Evolutionary conservation across 1,140 invertebrate species (phyloP).

Genomic region (Pseudachorutes palmiensis): DNA sequence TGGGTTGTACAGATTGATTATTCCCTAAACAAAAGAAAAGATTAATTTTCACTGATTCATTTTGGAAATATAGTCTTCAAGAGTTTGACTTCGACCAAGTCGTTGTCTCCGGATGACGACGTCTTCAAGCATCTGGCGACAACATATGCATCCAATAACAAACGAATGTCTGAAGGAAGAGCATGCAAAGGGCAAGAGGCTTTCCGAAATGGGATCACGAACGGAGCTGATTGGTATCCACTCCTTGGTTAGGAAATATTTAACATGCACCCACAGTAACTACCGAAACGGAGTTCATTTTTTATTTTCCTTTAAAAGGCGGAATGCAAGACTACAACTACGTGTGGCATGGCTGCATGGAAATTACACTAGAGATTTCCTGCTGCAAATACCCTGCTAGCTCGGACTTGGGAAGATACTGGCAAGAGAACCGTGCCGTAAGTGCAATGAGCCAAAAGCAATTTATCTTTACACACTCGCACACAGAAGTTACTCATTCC

Average conservation of each 20-base stretch:
- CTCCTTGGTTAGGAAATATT: constrained; percentile 55
- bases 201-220: constrained; percentile 80
- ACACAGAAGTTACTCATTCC: too few species aligned
- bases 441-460: constrained; percentile 34
- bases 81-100: constrained; percentile 63
- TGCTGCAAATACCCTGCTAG: constrained; percentile 92
- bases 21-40: too few species aligned
- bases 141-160: constrained; percentile 81
- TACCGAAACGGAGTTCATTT: background rate
- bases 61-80: constrained; percentile 79
- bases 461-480: background rate
- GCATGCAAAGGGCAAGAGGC: constrained; percentile 61
- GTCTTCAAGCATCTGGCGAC: constrained; percentile 82
- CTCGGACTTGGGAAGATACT: constrained; percentile 76
- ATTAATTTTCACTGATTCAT: too few species aligned
- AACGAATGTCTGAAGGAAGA: constrained; percentile 70
- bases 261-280: background rate
- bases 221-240: constrained; percentile 87
- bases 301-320: constrained; percentile 39
- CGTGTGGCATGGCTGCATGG: constrained; percentile 95
- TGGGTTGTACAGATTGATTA: too few species aligned
- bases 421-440: constrained; percentile 88
- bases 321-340: constrained; percentile 98
- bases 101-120: constrained; percentile 85
- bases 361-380: constrained; percentile 92